These are phyloP conservation scores for Amiota minor DNA, from an alignment of 2,888 invertebrate genomes.

Conservation along the genomic window DNA sequence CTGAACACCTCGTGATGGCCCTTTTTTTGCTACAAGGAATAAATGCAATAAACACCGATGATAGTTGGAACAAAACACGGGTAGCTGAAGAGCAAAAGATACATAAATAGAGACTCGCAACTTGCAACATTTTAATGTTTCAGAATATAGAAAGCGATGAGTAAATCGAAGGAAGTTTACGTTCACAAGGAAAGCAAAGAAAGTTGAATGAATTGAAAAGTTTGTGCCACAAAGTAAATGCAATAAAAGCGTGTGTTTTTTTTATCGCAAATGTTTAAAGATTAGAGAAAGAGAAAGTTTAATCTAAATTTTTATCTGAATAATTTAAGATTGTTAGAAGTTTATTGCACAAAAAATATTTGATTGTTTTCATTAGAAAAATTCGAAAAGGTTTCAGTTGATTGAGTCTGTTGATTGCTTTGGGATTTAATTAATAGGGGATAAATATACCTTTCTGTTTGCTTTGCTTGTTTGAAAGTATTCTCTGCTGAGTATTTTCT, in stretches of 20 bases:
- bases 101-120: conserved; percentile 6
- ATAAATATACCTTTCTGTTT: background rate
- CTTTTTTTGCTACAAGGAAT: conserved; percentile 62
- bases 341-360: no score
- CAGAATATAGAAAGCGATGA: background rate
- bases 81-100: no score
- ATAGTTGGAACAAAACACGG: background rate
- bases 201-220: conserved; percentile 62
- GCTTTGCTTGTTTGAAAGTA: no score
- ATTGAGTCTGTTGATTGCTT: no score
- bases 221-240: background rate
- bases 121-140: conserved; percentile 1
- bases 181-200: conserved; percentile 58
- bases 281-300: no score
- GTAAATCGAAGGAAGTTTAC: conserved; percentile 32
- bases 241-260: no score
- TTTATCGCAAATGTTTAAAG: no score
- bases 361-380: no score
- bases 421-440: background rate
- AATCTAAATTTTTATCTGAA: no score
- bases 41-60: conserved; percentile 65
- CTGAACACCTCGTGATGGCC: conserved; percentile 43
- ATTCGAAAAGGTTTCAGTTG: no score
- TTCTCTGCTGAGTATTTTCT: conserved; percentile 42
- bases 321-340: no score